Evolutionary conservation across 2,888 invertebrate genomes (phyloP).

Genomic region (Phaonia tiefii): DNA sequence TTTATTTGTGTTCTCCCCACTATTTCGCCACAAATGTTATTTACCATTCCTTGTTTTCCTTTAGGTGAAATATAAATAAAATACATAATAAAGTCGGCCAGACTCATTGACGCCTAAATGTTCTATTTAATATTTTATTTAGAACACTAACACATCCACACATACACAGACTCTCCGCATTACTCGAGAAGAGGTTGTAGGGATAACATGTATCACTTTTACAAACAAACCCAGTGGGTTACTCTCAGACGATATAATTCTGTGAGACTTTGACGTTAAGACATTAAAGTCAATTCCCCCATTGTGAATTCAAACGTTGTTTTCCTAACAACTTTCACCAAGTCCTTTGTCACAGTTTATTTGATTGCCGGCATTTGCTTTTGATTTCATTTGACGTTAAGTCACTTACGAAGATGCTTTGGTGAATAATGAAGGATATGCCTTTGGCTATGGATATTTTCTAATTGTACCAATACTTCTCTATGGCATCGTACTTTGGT

Average conservation of each 20-base stretch:
- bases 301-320: too few species aligned
- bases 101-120: constrained; percentile 49
- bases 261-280: neutral
- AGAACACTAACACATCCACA: neutral
- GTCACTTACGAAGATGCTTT: too few species aligned
- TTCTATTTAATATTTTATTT: constrained; percentile 52
- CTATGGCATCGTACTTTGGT: too few species aligned
- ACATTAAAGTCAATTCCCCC: constrained; percentile 20
- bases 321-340: too few species aligned
- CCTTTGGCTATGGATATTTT: too few species aligned
- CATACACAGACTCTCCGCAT: neutral
- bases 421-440: too few species aligned
- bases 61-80: neutral
- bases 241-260: too few species aligned
- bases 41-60: neutral
- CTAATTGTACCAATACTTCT: too few species aligned
- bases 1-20: too few species aligned
- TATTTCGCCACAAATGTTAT: neutral
- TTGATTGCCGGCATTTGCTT: too few species aligned
- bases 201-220: neutral
- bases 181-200: neutral
- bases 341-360: too few species aligned
- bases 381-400: too few species aligned
- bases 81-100: constrained; percentile 27
- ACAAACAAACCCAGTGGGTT: neutral